These are phyloP conservation scores for Zingel zingel DNA, from an alignment of 2,113 vertebrate genomes.

Conservation along the genomic window DNA sequence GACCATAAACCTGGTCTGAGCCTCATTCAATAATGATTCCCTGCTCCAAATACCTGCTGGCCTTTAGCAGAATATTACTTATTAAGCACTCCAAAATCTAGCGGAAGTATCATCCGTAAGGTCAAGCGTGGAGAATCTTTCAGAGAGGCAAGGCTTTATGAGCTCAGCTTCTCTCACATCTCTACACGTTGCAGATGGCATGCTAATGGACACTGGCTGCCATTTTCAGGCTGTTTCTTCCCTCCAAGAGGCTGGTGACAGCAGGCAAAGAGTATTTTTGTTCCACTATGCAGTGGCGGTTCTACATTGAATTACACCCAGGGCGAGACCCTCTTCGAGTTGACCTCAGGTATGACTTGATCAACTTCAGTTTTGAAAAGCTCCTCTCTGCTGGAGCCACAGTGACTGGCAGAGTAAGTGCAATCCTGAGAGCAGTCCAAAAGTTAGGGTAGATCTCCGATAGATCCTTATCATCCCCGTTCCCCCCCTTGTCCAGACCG, in stretches of 20 bases:
- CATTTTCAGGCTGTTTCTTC: slow-evolving; percentile 61
- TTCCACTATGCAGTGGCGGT: too few species aligned
- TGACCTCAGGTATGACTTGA: too few species aligned
- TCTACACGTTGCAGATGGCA: slow-evolving; percentile 70
- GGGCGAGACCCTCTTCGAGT: too few species aligned
- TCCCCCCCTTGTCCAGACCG: too few species aligned
- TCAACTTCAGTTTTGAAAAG: too few species aligned
- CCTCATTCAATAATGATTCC: slow-evolving; percentile 81
- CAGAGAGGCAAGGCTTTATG: slow-evolving; percentile 78
- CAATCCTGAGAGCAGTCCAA: too few species aligned
- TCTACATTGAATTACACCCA: too few species aligned
- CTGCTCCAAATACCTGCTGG: slow-evolving; percentile 80
- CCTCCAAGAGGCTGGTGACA: slow-evolving; percentile 1
- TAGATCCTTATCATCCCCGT: too few species aligned
- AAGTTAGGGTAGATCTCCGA: too few species aligned
- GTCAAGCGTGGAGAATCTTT: slow-evolving; percentile 83
- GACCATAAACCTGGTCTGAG: slow-evolving; percentile 81
- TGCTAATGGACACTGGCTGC: slow-evolving; percentile 69
- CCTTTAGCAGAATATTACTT: slow-evolving; percentile 83
- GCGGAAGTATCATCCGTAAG: slow-evolving; percentile 83
- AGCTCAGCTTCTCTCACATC: slow-evolving; percentile 72
- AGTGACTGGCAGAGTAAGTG: too few species aligned
- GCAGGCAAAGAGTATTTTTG: background rate
- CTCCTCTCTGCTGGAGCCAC: too few species aligned
- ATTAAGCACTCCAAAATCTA: slow-evolving; percentile 81